These are phyloP conservation scores for Rhagologus leucostigma DNA, from an alignment of 2,113 vertebrate genomes.

Conservation along the genomic window DNA sequence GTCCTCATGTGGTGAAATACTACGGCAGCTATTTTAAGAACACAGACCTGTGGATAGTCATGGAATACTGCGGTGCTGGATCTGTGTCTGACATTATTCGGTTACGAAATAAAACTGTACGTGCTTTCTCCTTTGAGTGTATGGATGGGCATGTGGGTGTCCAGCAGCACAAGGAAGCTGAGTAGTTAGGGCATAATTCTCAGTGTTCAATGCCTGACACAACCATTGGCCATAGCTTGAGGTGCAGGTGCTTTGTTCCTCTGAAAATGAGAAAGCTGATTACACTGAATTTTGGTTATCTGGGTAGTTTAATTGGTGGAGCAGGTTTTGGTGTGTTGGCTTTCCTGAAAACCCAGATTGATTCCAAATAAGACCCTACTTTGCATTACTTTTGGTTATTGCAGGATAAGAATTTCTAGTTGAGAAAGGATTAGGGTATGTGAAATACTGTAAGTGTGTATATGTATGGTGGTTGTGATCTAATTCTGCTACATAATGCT, in stretches of 20 bases:
- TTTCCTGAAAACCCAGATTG: background rate
- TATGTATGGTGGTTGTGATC: background rate
- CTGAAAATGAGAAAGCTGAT: background rate
- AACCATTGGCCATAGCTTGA: background rate
- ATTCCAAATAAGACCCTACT: background rate
- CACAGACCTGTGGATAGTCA: constrained; percentile 96
- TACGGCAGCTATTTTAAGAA: constrained; percentile 98
- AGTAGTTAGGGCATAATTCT: background rate
- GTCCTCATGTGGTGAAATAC: constrained; percentile 90
- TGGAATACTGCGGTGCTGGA: constrained; percentile 94
- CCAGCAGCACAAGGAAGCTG: background rate
- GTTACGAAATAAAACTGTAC: constrained; percentile 92
- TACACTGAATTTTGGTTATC: background rate
- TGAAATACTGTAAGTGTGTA: accelerated
- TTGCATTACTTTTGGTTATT: background rate
- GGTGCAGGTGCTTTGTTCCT: background rate
- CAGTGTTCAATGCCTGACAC: background rate
- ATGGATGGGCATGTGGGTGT: background rate
- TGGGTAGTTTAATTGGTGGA: background rate
- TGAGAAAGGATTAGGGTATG: background rate
- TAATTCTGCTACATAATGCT: background rate
- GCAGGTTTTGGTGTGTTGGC: background rate
- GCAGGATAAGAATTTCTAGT: background rate
- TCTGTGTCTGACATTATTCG: constrained; percentile 93
- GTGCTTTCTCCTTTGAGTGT: background rate